These are phyloP conservation scores for Thecocarcelia acutangulata DNA, from an alignment of 2,888 invertebrate species.

Conservation along the genomic window DNA sequence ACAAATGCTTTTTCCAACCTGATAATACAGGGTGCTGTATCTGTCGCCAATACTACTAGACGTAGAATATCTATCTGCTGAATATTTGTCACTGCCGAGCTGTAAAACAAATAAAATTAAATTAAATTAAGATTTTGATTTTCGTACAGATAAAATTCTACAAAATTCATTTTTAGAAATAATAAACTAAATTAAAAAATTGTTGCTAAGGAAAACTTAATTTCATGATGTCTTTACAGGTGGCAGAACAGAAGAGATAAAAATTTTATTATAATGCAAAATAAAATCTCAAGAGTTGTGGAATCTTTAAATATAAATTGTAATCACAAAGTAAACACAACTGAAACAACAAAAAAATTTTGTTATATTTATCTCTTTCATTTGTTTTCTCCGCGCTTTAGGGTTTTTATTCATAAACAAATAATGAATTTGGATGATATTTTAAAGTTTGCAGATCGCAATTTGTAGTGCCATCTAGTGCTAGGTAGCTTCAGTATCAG, in stretches of 20 bases:
- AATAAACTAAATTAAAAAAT: not conserved
- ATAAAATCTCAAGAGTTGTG: not conserved
- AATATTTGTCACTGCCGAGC: conserved; percentile 62
- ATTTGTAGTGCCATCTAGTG: no score
- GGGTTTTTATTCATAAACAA: no score
- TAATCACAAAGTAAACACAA: no score
- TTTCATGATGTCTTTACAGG: conserved; percentile 12
- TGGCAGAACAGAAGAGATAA: not conserved
- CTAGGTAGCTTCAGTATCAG: no score
- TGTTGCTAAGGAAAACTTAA: conserved; percentile 4
- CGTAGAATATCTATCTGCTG: conserved; percentile 58
- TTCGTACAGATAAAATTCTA: not conserved
- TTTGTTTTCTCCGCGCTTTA: no score
- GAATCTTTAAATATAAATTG: no score
- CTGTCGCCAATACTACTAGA: conserved; percentile 77
- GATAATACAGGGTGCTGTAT: conserved; percentile 77
- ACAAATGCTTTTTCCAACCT: conserved; percentile 73
- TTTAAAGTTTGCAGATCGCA: no score
- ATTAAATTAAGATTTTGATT: not conserved
- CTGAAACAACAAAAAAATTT: no score
- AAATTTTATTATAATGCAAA: conserved; percentile 5
- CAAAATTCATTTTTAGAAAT: not conserved
- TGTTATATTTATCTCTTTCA: no score
- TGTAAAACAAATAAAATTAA: conserved; percentile 57
- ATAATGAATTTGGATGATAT: no score